A percentile compares a stretch with the other conserved stretches of the same genome.
Conservation (phyloP, 2,797 vertebrate genomes). For the Chaetophractus vellerosus region DNA sequence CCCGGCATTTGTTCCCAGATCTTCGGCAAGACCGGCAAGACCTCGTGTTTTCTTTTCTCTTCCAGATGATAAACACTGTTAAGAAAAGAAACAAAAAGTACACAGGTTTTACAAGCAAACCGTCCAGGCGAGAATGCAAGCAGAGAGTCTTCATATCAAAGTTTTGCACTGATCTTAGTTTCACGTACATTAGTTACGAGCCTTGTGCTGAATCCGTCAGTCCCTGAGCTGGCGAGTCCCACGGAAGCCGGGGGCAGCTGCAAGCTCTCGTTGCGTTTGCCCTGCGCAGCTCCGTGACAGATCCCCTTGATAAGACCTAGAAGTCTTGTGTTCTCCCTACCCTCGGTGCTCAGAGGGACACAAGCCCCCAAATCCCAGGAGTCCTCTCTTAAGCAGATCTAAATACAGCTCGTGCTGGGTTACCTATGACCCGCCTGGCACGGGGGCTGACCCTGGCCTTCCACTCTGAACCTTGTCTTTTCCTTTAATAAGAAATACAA, state of each 20-base stretch:
- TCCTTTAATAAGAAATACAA: conserved; percentile 82
- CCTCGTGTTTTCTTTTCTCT: conserved; percentile 32
- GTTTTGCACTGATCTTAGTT: conserved; percentile 54
- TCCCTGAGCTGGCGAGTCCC: background rate
- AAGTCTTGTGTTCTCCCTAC: conserved; percentile 52
- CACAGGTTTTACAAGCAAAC: conserved; percentile 51
- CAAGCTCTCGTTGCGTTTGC: background rate
- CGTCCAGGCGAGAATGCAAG: background rate
- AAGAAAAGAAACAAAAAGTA: conserved; percentile 50
- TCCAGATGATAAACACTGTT: conserved; percentile 32
- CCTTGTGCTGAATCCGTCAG: conserved; percentile 39
- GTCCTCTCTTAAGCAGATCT: too few relatives aligned
- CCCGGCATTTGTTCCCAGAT: background rate
- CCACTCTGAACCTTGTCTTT: conserved; percentile 55
- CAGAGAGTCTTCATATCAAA: conserved; percentile 6
- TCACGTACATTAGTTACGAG: conserved; percentile 53
- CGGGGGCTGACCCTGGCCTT: conserved; percentile 9
- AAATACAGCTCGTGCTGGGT: conserved; percentile 47
- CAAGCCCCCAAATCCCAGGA: background rate
- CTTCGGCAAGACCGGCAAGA: background rate
- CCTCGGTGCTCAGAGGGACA: conserved; percentile 43
- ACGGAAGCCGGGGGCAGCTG: background rate
- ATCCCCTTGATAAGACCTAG: conserved; percentile 21
- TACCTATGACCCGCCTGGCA: too few relatives aligned
- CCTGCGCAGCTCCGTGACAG: conserved; percentile 64